Evolutionary conservation across 2,888 invertebrate genomes (phyloP).

Genomic region (Thera britannica): DNA sequence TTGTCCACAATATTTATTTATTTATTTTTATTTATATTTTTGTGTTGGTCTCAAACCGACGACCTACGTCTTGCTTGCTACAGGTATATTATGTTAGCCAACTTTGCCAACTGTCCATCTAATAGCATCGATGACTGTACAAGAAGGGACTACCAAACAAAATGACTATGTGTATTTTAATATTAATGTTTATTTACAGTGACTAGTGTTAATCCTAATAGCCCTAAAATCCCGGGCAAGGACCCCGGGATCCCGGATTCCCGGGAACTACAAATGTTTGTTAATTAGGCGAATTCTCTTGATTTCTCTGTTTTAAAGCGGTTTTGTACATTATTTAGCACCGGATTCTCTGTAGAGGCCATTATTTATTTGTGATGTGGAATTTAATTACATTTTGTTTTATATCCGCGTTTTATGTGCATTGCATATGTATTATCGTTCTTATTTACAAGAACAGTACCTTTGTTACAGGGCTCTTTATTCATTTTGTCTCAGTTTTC

Average conservation of each 20-base stretch:
- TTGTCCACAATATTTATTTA: no score
- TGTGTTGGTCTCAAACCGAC: no score
- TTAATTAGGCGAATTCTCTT: conserved; percentile 38
- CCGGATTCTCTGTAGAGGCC: conserved; percentile 20
- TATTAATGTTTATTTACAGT: conserved; percentile 25
- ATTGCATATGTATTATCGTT: no score
- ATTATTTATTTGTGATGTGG: conserved; percentile 38
- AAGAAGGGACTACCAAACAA: neutral
- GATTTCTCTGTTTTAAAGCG: conserved; percentile 34
- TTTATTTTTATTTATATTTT: no score
- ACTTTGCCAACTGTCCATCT: no score
- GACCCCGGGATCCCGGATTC: conserved; percentile 20
- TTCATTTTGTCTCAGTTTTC: no score
- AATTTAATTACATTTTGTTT: conserved; percentile 36
- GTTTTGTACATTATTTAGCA: conserved; percentile 47
- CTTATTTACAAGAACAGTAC: no score
- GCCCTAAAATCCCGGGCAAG: conserved; percentile 27
- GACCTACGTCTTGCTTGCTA: no score
- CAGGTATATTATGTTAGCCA: no score
- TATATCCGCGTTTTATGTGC: no score
- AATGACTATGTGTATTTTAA: conserved; percentile 7
- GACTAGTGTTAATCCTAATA: conserved; percentile 34
- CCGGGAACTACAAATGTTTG: conserved; percentile 37
- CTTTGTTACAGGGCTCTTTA: no score
- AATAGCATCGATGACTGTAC: neutral